These are phyloP conservation scores for Heliconius cydno DNA, from an alignment of 2,888 invertebrate species.

Conservation along the genomic window DNA sequence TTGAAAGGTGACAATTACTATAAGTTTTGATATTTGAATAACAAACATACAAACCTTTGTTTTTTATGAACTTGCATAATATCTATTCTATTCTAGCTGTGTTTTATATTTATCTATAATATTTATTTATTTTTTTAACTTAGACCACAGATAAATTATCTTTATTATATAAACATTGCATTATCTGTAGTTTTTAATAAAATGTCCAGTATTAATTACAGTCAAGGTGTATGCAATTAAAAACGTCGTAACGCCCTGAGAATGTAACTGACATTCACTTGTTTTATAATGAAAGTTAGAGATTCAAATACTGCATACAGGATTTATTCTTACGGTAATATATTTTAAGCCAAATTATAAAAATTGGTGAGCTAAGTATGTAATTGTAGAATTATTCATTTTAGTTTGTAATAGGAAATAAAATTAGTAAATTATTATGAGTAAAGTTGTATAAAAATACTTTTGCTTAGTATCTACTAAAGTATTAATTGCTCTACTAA, in stretches of 20 bases:
- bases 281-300: not conserved
- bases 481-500: too few species aligned
- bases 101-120: not conserved
- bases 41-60: not conserved
- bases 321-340: not conserved
- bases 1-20: constrained; percentile 30
- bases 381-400: not conserved
- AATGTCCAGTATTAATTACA: not conserved
- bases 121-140: not conserved
- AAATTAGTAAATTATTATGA: not conserved
- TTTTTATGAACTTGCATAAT: not conserved
- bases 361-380: too few species aligned
- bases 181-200: not conserved
- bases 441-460: too few species aligned
- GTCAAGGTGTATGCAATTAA: constrained; percentile 1
- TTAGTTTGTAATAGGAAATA: not conserved
- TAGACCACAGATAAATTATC: not conserved
- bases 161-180: not conserved
- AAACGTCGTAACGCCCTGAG: not conserved
- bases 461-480: too few species aligned
- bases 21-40: constrained; percentile 16
- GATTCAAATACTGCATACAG: not conserved
- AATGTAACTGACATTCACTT: not conserved
- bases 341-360: not conserved
- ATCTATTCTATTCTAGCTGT: not conserved